Evolutionary conservation across 2,113 vertebrate genomes (phyloP).

Genomic region (Cyprinus carpio): DNA sequence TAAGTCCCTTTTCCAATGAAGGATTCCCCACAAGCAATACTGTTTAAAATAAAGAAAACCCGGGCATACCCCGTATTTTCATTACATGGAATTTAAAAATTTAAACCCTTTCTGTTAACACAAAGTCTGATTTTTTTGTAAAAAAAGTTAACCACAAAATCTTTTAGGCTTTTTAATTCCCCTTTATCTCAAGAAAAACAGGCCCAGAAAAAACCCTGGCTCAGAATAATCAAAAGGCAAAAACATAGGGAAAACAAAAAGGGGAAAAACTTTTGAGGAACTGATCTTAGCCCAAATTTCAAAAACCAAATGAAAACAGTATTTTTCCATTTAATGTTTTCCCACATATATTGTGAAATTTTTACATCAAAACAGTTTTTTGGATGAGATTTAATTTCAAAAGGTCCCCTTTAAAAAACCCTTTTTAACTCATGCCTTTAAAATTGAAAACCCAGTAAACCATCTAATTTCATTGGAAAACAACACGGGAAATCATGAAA

Average conservation of each 20-base stretch:
- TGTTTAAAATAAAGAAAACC: conserved; percentile 23
- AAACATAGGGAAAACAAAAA: too few relatives aligned
- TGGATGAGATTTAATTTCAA: too few relatives aligned
- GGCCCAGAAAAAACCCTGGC: conserved; percentile 3
- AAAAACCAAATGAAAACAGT: neutral
- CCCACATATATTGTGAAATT: neutral
- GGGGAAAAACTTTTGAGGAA: neutral
- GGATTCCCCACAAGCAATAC: conserved; percentile 45
- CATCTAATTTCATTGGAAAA: too few relatives aligned
- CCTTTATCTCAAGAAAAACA: neutral
- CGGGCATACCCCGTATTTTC: conserved; percentile 1
- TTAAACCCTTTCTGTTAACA: neutral
- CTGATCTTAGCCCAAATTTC: neutral
- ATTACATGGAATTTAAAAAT: conserved; percentile 4
- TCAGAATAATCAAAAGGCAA: neutral
- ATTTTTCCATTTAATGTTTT: neutral
- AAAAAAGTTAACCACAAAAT: neutral
- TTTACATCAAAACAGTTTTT: neutral
- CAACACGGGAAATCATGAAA: too few relatives aligned
- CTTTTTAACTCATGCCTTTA: too few relatives aligned
- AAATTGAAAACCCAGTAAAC: too few relatives aligned
- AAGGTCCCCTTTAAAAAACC: too few relatives aligned
- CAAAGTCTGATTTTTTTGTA: neutral
- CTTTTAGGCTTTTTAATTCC: neutral
- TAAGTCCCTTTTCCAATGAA: conserved; percentile 45